phyloP scores from a whole-genome alignment of 2,113 vertebrate genomes.

The Equus quagga region DNA sequence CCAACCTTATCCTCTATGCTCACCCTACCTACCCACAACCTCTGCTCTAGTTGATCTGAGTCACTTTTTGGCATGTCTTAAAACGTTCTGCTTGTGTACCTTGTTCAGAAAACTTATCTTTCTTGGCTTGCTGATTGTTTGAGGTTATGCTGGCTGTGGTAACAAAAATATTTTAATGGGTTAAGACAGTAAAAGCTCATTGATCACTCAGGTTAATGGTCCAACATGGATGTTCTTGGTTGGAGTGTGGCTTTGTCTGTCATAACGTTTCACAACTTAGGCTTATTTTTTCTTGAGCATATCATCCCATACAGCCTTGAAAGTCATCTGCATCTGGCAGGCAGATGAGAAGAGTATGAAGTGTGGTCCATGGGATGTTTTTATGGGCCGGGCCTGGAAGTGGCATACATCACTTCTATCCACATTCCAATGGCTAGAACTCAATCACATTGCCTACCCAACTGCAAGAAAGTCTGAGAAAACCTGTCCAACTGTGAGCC shows the following conservation, averaged over 20 bases:
- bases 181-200: background rate
- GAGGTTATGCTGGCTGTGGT: background rate
- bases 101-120: constrained; percentile 15
- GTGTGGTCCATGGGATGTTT: background rate
- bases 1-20: background rate
- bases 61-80: background rate
- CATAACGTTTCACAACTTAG: background rate
- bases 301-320: background rate
- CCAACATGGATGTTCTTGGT: background rate
- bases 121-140: background rate
- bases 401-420: background rate
- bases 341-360: background rate
- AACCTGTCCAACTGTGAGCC: background rate
- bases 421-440: background rate
- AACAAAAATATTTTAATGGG: background rate
- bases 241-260: background rate
- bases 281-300: background rate
- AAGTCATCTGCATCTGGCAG: background rate
- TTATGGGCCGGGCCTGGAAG: background rate
- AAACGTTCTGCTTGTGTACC: background rate
- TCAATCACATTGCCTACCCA: background rate
- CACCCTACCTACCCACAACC: background rate
- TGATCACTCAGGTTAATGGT: background rate
- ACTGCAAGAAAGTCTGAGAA: background rate
- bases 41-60: background rate